A percentile compares a stretch with the other conserved stretches of the same genome.
Conservation (phyloP, 2,113 vertebrate genomes). For the Rutilus rutilus region DNA sequence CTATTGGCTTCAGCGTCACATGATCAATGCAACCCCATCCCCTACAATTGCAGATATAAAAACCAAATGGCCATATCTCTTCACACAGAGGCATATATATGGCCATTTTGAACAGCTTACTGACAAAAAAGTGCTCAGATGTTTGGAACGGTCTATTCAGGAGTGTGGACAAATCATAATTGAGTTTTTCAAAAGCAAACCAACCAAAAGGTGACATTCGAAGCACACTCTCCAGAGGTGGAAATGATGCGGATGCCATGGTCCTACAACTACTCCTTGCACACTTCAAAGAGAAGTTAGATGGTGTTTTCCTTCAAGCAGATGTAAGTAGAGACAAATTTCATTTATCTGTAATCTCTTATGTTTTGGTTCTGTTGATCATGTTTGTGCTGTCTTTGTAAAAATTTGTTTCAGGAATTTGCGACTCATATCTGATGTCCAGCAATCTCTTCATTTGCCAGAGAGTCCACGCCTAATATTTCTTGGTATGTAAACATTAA, state of each 20-base stretch:
- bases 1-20: constrained; percentile 11
- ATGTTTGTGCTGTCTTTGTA: neutral
- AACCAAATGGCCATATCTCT: neutral
- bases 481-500: neutral
- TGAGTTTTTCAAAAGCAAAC: too few relatives aligned
- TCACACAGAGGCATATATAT: neutral
- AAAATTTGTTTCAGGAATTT: neutral
- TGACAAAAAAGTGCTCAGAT: too few relatives aligned
- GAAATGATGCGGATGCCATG: neutral
- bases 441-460: neutral
- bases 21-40: constrained; percentile 12
- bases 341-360: neutral
- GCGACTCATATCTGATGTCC: neutral
- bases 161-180: too few relatives aligned
- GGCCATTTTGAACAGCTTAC: too few relatives aligned
- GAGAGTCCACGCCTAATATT: neutral
- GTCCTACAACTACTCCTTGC: neutral
- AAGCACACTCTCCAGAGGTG: neutral
- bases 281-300: constrained; percentile 29
- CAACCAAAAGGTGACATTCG: too few relatives aligned
- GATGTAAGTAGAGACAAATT: neutral
- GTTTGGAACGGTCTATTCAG: too few relatives aligned
- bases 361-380: neutral
- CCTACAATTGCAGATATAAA: neutral
- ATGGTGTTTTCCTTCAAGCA: neutral